Percentiles rank a stretch among this genome's conserved stretches.
These are phyloP conservation scores for Heliocidaris tuberculata DNA, from an alignment of 35 echinoderm and acorn worm species.

Conservation along the genomic window DNA sequence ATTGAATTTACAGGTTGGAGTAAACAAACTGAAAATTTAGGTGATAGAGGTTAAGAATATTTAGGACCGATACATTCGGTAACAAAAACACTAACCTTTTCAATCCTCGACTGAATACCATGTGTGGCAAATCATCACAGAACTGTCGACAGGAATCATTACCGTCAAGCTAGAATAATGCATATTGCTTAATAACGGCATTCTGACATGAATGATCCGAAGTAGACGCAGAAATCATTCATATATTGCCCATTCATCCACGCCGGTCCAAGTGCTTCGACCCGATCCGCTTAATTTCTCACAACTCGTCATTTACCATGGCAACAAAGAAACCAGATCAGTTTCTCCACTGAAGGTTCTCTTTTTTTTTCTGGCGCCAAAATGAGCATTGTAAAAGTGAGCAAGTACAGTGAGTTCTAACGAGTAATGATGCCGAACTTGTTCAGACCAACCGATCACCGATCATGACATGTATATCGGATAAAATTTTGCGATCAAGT, in stretches of 20 bases:
- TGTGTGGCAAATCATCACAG: not conserved
- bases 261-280: not conserved
- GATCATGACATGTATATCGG: not conserved
- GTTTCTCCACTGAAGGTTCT: not conserved
- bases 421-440: not conserved
- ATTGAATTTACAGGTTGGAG: no score
- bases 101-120: not conserved
- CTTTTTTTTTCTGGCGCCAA: not conserved
- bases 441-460: not conserved
- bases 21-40: no score
- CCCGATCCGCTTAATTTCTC: not conserved
- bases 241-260: not conserved
- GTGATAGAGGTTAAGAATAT: no score
- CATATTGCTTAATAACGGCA: not conserved
- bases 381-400: not conserved
- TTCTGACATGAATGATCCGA: not conserved
- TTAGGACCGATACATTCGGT: no score
- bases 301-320: not conserved
- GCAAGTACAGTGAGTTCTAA: not conserved
- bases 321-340: not conserved
- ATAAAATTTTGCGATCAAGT: not conserved
- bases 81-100: not conserved
- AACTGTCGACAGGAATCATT: not conserved
- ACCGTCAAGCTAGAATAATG: not conserved
- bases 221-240: not conserved